These are phyloP conservation scores for Pyrochroa serraticornis DNA, from an alignment of 2,888 invertebrate species.

Conservation along the genomic window DNA sequence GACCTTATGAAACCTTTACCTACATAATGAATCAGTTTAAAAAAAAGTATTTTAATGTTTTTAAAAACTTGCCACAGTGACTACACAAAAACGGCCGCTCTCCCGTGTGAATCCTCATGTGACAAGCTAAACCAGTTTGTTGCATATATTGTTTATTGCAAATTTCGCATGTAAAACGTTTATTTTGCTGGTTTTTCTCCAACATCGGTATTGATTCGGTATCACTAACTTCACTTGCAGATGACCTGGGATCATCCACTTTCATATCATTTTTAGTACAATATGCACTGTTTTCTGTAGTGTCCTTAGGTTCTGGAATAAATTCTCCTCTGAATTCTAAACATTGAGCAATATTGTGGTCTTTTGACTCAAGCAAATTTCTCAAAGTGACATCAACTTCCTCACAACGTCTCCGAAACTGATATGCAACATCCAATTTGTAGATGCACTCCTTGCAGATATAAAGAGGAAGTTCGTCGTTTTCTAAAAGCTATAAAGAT, in stretches of 20 bases:
- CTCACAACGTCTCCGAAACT: conserved; percentile 13
- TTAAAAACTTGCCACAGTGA: conserved; percentile 32
- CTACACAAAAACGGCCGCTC: conserved; percentile 39
- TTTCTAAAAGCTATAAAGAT: conserved; percentile 7
- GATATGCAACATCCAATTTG: conserved; percentile 5
- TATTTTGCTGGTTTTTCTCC: not conserved
- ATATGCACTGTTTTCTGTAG: not conserved
- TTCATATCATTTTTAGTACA: not conserved
- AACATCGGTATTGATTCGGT: not conserved
- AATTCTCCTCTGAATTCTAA: not conserved
- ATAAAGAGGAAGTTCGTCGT: conserved; percentile 11
- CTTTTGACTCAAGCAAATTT: not conserved
- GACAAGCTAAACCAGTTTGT: not conserved
- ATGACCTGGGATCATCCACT: not conserved
- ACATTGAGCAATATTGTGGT: no score
- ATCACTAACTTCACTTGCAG: no score
- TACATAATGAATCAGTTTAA: not conserved
- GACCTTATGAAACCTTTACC: conserved; percentile 36
- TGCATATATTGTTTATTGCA: conserved; percentile 16
- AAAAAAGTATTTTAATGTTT: not conserved
- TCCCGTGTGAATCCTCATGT: conserved; percentile 13
- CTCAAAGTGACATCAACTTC: conserved; percentile 9
- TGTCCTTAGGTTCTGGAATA: not conserved
- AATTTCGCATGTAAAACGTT: conserved; percentile 7
- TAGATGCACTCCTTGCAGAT: conserved; percentile 8